Base-by-base conservation (phyloP, 2,797 vertebrate species). In the Podarcis siculus region DNA sequence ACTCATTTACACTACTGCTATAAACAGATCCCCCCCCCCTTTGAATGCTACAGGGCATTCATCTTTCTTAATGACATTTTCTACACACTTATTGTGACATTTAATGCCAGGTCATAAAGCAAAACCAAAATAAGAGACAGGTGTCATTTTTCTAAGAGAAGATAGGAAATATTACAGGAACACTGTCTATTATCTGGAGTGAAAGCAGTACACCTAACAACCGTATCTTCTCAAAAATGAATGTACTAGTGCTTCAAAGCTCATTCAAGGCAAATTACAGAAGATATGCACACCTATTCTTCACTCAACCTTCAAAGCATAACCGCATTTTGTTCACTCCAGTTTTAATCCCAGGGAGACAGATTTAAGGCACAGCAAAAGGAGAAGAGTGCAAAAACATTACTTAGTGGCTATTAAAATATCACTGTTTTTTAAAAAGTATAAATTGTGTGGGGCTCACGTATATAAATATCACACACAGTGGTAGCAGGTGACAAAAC, bases 41-140 rank as follows among this genome's bases (percentile, higher is more conserved):
- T 39, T 19, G 10, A 45, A 61, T 82, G 72, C 81, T 4, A 13
- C 13, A 17, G 13, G 49, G n/a, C 30, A 25, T 9, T 7, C 45
- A 8, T 72, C 8, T 42, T 32, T 78, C 58, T 89, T 49, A 81
- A 86, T 10, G 21, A 12, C 69, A 85, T 30, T 76, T 87, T 84
- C 23, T 77, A 78, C 66, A 73, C 84, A 87, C 79, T 66, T 85
- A 72, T 32, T 66, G 8, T 19, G 85, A 88, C 82, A 85, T 86
- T 89, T 93, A 89, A 92, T 76, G 77, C 79, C 10, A 9, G 80
- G 69, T 61, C 88, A 82, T 91, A 91, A 92, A 94, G 88, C 37
- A 87, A 75, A 91, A 90, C 75, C 67, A 55, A 89, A 89, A 90
- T 69, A 79, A 86, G 71, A 55, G 90, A 91, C 55, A 35, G 42